These are phyloP conservation scores for Anabas testudineus DNA, from an alignment of 2,797 vertebrate species.

Conservation along the genomic window DNA sequence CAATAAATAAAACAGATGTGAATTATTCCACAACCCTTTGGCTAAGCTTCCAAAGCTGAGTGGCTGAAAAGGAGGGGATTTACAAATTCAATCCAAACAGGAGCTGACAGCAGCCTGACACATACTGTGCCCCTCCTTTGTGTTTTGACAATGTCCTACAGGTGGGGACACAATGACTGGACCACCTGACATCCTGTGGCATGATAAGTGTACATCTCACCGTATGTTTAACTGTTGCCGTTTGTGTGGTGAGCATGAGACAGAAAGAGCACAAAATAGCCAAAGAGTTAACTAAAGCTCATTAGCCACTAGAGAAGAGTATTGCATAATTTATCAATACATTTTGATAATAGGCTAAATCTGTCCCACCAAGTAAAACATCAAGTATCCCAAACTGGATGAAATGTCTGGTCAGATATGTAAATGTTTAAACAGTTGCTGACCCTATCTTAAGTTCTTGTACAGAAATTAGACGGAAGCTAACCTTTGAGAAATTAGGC, in stretches of 20 bases:
- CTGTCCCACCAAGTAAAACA: not conserved
- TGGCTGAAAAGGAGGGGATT: conserved; percentile 58
- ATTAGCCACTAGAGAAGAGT: not conserved
- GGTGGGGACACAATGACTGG: conserved; percentile 64
- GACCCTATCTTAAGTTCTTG: too few species aligned
- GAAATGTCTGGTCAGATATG: not conserved
- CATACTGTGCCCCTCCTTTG: conserved; percentile 55
- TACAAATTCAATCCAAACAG: conserved; percentile 66
- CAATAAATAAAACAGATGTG: conserved; percentile 54
- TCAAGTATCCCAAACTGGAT: not conserved
- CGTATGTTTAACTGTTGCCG: conserved; percentile 6
- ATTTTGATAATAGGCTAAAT: too few species aligned
- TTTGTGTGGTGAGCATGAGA: not conserved
- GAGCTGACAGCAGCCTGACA: conserved; percentile 59
- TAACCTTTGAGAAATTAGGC: too few species aligned
- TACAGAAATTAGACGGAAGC: too few species aligned
- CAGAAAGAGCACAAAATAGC: not conserved
- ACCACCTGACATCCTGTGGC: conserved; percentile 68
- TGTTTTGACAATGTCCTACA: conserved; percentile 66
- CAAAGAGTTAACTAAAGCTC: conserved; percentile 1
- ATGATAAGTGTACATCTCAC: conserved; percentile 13
- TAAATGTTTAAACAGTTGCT: not conserved
- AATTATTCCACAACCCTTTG: conserved; percentile 40
- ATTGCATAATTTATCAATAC: not conserved
- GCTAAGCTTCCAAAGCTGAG: conserved; percentile 61